A percentile compares a stretch with the other conserved stretches of the same genome.
These are phyloP conservation scores for Asarcornis scutulata DNA, from an alignment of 2,113 vertebrate species.

Conservation along the genomic window DNA sequence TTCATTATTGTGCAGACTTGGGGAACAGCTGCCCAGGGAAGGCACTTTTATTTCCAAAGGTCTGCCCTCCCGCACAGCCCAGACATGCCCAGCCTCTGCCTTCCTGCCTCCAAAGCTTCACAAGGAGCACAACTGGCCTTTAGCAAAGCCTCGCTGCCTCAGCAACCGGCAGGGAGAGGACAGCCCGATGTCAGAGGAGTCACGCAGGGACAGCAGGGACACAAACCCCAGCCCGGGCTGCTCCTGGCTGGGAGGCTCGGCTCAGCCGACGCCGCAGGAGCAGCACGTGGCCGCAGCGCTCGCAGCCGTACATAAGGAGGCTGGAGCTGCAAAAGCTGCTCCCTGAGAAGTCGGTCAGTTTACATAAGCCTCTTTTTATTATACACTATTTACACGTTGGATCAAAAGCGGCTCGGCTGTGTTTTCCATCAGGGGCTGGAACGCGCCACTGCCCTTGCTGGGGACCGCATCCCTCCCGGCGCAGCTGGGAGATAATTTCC, in stretches of 20 bases:
- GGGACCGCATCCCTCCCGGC: not conserved
- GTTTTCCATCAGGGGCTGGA: conserved; percentile 68
- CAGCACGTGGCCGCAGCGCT: fast-evolving
- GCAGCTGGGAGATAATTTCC: conserved; percentile 54
- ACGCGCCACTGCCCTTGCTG: not conserved
- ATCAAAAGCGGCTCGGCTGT: conserved; percentile 53
- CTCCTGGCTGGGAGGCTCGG: not conserved
- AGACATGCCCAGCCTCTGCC: fast-evolving
- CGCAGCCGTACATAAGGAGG: not conserved
- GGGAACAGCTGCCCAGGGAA: fast-evolving
- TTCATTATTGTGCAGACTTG: not conserved
- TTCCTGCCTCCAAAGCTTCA: not conserved
- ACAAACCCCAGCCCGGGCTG: not conserved
- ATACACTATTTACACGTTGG: conserved; percentile 68
- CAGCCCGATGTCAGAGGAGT: not conserved
- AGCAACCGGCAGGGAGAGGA: not conserved
- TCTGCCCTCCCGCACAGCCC: not conserved
- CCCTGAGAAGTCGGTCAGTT: not conserved
- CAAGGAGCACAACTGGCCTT: fast-evolving
- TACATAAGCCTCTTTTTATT: conserved; percentile 65
- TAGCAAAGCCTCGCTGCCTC: not conserved
- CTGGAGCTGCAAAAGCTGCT: conserved; percentile 12
- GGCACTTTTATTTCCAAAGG: not conserved
- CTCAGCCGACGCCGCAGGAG: not conserved
- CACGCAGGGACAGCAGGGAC: not conserved